These are phyloP conservation scores for Takifugu ocellatus DNA, from an alignment of 2,797 vertebrate genomes.

Conservation along the genomic window DNA sequence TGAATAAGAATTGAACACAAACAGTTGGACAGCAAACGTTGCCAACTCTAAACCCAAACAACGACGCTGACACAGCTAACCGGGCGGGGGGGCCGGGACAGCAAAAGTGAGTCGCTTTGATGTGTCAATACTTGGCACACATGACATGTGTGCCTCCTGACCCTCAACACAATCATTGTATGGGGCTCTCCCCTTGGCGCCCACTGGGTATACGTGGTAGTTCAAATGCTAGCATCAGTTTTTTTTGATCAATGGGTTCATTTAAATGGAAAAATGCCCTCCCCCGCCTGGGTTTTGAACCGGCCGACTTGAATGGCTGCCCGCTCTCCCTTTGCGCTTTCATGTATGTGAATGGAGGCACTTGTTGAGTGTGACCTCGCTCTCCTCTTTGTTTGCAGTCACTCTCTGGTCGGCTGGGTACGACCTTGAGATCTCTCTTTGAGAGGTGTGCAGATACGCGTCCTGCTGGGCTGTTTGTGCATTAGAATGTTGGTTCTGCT, in stretches of 20 bases:
- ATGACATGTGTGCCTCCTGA: conserved; percentile 57
- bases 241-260: conserved; percentile 69
- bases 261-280: conserved; percentile 74
- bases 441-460: conserved; percentile 33
- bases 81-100: conserved; percentile 9
- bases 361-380: conserved; percentile 76
- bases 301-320: conserved; percentile 67
- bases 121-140: conserved; percentile 54
- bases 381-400: conserved; percentile 72
- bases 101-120: conserved; percentile 50
- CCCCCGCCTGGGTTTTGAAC: conserved; percentile 66
- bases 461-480: conserved; percentile 19
- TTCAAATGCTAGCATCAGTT: conserved; percentile 61
- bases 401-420: conserved; percentile 61
- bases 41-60: conserved; percentile 35
- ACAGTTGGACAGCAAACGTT: conserved; percentile 45
- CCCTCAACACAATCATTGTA: conserved; percentile 62
- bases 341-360: conserved; percentile 73
- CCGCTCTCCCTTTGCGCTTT: conserved; percentile 69
- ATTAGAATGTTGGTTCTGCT: conserved; percentile 38
- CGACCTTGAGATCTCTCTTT: conserved; percentile 58
- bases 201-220: conserved; percentile 67
- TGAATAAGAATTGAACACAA: conserved; percentile 40
- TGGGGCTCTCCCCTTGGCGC: conserved; percentile 61
- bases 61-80: conserved; percentile 21